phyloP scores from a whole-genome alignment of 2,113 vertebrate genomes.

The Xenopus laevis region DNA sequence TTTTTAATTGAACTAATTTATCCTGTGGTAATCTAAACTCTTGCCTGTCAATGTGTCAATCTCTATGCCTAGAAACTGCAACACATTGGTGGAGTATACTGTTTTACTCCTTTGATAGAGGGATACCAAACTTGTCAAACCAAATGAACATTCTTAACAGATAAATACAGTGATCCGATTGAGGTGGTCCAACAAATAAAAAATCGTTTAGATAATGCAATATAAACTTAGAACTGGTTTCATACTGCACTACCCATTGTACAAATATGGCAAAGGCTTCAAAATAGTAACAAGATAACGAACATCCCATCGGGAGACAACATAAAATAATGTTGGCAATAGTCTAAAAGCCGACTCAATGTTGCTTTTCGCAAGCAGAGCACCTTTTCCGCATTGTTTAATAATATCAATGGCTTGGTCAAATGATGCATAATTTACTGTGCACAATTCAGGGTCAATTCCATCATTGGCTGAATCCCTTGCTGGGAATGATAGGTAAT shows the following conservation, averaged over 20 bases:
- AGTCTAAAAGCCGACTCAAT: background rate
- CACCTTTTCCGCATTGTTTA: background rate
- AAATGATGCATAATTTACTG: background rate
- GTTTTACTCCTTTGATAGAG: background rate
- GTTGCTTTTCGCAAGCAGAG: background rate
- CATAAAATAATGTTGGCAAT: background rate
- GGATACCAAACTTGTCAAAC: background rate
- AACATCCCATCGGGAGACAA: too few species aligned
- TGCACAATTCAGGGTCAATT: background rate
- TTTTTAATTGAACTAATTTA: background rate
- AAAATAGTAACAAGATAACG: background rate
- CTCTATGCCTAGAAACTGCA: background rate
- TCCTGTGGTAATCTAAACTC: background rate
- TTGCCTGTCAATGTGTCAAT: background rate
- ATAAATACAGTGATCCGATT: background rate
- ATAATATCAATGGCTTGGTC: background rate
- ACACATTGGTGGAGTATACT: too few species aligned
- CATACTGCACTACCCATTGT: background rate
- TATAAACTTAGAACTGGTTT: background rate
- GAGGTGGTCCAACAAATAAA: background rate
- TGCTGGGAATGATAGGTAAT: background rate
- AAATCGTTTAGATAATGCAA: background rate
- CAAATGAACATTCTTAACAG: background rate
- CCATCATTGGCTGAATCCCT: background rate
- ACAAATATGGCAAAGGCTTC: background rate